These are phyloP conservation scores for Neosilurus mollespiculum DNA, from an alignment of 2,797 vertebrate genomes.

Conservation along the genomic window DNA sequence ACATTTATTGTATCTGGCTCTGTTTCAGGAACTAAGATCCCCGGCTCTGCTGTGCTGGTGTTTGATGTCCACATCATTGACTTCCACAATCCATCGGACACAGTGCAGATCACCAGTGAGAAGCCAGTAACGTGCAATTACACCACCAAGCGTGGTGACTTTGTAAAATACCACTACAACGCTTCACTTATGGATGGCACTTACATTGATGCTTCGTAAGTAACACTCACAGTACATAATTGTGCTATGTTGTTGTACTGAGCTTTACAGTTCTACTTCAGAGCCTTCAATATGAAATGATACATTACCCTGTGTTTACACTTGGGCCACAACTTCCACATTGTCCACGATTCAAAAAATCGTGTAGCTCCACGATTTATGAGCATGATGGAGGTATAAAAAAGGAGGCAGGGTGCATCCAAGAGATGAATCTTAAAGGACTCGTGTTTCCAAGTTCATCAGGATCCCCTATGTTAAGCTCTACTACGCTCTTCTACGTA, in stretches of 20 bases:
- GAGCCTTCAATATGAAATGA: not conserved
- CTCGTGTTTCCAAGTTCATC: too few species aligned
- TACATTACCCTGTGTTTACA: too few species aligned
- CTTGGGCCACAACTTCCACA: too few species aligned
- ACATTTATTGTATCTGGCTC: too few species aligned
- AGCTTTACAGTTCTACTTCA: not conserved
- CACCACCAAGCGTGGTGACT: constrained; percentile 90
- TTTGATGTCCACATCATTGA: constrained; percentile 92
- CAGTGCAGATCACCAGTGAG: constrained; percentile 75
- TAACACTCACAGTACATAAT: constrained; percentile 15
- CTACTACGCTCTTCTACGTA: too few species aligned
- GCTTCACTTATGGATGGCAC: constrained; percentile 90
- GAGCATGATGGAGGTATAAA: too few species aligned
- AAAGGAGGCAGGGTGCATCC: too few species aligned
- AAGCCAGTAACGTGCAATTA: constrained; percentile 82
- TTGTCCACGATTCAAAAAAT: too few species aligned
- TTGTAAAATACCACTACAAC: constrained; percentile 96
- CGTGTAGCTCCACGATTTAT: too few species aligned
- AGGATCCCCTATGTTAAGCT: too few species aligned
- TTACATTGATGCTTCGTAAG: constrained; percentile 91
- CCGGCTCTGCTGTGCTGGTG: constrained; percentile 93
- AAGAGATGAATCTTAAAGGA: too few species aligned
- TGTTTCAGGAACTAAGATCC: constrained; percentile 81
- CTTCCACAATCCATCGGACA: constrained; percentile 93
- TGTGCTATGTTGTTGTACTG: not conserved